Conservation (phyloP, 2,888 invertebrate genomes). For the Tolmerus cingulatus region DNA sequence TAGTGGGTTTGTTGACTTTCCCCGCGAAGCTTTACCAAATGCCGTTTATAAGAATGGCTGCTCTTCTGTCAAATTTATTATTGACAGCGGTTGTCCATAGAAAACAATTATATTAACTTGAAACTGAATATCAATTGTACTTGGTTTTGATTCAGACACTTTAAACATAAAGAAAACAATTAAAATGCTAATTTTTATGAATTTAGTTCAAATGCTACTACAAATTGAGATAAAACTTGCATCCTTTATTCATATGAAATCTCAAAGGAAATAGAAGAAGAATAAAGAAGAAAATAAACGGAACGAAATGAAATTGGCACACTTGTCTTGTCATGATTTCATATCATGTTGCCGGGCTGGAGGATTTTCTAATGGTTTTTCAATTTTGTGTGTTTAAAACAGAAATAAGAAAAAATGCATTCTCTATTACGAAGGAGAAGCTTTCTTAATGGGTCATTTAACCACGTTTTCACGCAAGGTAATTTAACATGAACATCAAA, state of each 20-base stretch:
- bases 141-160: neutral
- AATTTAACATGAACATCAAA: neutral
- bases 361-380: neutral
- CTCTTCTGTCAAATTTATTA: neutral
- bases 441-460: neutral
- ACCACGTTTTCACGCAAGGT: neutral
- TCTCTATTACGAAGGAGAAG: neutral
- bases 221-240: neutral
- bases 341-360: neutral
- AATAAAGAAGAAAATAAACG: neutral
- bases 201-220: neutral
- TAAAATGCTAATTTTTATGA: neutral
- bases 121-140: neutral
- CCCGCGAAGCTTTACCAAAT: neutral
- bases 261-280: neutral
- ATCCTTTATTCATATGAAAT: neutral
- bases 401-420: neutral
- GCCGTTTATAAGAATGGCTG: neutral
- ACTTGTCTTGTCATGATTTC: neutral
- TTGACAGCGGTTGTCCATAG: neutral
- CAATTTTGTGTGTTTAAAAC: neutral
- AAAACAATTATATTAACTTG: neutral
- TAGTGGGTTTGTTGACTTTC: neutral
- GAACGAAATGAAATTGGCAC: neutral
- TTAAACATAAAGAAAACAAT: neutral